Evolutionary conservation across 1,140 invertebrate genomes (phyloP), one percentile per base, ranked within the genome.

Genomic region (Lordiphosa collinella): DNA sequence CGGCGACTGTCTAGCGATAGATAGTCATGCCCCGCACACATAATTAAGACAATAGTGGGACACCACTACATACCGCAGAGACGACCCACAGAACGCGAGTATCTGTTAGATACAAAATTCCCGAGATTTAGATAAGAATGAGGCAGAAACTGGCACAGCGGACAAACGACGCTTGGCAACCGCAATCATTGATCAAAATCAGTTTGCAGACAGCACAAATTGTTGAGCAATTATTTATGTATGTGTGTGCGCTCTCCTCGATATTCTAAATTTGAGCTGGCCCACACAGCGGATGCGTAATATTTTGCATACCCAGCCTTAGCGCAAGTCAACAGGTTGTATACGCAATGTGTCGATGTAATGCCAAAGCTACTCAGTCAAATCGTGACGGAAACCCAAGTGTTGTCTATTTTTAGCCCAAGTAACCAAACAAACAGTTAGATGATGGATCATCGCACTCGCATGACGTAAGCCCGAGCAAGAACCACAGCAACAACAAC

Each of bases 151-250:
- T 37, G 47, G 14, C 34, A 35, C 32, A 34, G 12, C 4, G 32
- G 16, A 11, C 43, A 12, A 13, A 10, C 25, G n/a, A 46, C 22
- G 47, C 32, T 14, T 31, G n/a, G 32, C 14, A 37, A 31, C 14
- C 25, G 43, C 38, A 66, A 66, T 66, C 71, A 76, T 64, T 58
- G 67, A 76, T 72, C 60, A 52, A 72, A 74, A 79, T 80, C 74
- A 74, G 58, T 71, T 76, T 66, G 82, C 76, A 86, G 82, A 86
- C 82, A 86, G 73, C 72, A 67, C 69, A 78, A 86, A 86, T 86
- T 86, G 82, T 73, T 73, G 65, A 63, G 38, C 76, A 86, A 86
- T 86, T 80, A 82, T 80, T 82, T 80, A 82, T 71, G 63, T 66
- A 53, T 67, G 25, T 29, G 63, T 66, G 44, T 67, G 25, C 8